phyloP scores from a whole-genome alignment of 2,113 vertebrate species.

The Nesospiza acunhae region DNA sequence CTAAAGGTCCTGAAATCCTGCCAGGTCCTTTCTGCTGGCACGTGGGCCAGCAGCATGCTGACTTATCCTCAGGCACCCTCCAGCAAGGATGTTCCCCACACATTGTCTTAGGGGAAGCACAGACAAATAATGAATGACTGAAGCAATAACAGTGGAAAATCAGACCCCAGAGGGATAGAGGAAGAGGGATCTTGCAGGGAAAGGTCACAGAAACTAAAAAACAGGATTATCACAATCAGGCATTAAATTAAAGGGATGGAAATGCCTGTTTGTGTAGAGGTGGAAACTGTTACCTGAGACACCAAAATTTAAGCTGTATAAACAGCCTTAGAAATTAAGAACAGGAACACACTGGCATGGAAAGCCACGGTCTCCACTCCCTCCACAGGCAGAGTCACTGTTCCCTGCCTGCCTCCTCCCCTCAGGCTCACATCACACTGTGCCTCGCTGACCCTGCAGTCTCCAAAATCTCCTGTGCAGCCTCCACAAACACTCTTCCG shows the following conservation, averaged over 20 bases:
- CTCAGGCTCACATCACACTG: neutral
- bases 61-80: neutral
- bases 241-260: neutral
- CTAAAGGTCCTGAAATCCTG: neutral
- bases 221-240: neutral
- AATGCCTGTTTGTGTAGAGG: neutral
- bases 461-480: neutral
- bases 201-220: neutral
- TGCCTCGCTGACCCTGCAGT: neutral
- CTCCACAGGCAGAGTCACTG: fast-evolving
- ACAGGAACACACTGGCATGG: neutral
- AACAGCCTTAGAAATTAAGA: neutral
- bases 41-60: neutral
- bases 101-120: neutral
- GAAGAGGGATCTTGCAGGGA: neutral
- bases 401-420: neutral
- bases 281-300: neutral
- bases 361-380: neutral
- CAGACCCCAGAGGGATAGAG: neutral
- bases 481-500: neutral
- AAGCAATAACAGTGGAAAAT: neutral
- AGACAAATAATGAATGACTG: neutral
- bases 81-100: neutral
- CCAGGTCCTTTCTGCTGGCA: neutral
- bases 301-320: neutral